Evolutionary conservation across 2,113 vertebrate species (phyloP).

Genomic region (Periophthalmodon schlosseri): DNA sequence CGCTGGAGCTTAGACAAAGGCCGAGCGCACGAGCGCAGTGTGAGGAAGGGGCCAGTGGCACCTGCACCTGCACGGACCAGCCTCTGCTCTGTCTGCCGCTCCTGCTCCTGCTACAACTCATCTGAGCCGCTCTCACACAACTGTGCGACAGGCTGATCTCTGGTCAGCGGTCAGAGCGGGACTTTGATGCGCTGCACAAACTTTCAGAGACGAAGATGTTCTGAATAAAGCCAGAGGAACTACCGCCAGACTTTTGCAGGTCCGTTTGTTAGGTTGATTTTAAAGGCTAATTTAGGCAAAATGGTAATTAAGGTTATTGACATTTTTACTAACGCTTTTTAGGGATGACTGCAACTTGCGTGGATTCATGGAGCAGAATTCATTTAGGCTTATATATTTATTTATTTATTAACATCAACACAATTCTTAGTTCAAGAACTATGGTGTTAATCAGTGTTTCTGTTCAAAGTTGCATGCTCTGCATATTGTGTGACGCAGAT

Average conservation of each 20-base stretch:
- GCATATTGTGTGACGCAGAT: background rate
- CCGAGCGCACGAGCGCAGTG: background rate
- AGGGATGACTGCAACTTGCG: background rate
- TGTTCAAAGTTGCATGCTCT: background rate
- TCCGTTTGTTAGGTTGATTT: slow-evolving; percentile 12
- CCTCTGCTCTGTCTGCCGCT: slow-evolving; percentile 22
- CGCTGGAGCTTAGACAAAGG: slow-evolving; percentile 1
- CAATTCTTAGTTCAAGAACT: background rate
- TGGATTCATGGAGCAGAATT: background rate
- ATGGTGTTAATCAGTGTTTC: background rate
- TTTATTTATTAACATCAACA: too few relatives aligned
- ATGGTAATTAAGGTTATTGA: background rate
- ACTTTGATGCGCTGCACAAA: slow-evolving; percentile 37
- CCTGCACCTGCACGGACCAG: slow-evolving; percentile 50
- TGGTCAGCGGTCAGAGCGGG: slow-evolving; percentile 18
- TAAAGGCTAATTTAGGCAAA: background rate
- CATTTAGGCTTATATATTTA: too few relatives aligned
- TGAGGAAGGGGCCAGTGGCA: slow-evolving; percentile 42
- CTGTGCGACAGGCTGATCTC: slow-evolving; percentile 37
- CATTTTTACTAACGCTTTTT: background rate
- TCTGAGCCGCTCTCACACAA: background rate
- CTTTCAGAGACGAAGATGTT: slow-evolving; percentile 45
- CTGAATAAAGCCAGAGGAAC: slow-evolving; percentile 5
- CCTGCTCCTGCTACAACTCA: background rate
- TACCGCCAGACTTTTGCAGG: slow-evolving; percentile 29